Conservation (phyloP, 2,888 invertebrate species). For the Cantharis lateralis region DNA sequence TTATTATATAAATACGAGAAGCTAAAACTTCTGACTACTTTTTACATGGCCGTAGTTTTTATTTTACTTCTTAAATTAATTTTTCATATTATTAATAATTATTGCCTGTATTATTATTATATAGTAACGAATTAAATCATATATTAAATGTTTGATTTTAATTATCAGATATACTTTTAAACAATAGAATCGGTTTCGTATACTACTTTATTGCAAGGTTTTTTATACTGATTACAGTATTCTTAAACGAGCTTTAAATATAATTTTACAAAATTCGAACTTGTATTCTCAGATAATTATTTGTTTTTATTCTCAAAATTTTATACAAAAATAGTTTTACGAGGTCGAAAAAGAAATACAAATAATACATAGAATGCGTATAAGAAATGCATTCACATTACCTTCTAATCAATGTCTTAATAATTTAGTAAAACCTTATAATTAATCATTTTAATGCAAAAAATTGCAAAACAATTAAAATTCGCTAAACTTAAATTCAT, state of each 20-base stretch:
- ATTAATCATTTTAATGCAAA: not conserved
- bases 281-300: not conserved
- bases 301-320: not conserved
- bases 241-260: not conserved
- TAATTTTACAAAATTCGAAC: not conserved
- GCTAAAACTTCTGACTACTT: not conserved
- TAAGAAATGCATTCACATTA: not conserved
- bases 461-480: not conserved
- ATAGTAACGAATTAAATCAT: not conserved
- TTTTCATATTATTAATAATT: not conserved
- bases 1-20: too few relatives aligned
- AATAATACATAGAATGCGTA: not conserved
- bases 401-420: not conserved
- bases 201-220: not conserved
- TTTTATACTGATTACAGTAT: not conserved
- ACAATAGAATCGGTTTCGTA: not conserved
- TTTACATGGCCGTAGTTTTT: not conserved
- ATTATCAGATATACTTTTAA: not conserved
- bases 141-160: not conserved
- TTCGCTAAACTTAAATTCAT: not conserved
- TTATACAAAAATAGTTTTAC: not conserved
- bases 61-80: not conserved
- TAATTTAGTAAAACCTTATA: not conserved
- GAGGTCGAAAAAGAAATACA: not conserved
- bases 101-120: not conserved